These are phyloP conservation scores for Myrmecophaga tridactyla DNA, from an alignment of 2,113 vertebrate species.

Conservation along the genomic window DNA sequence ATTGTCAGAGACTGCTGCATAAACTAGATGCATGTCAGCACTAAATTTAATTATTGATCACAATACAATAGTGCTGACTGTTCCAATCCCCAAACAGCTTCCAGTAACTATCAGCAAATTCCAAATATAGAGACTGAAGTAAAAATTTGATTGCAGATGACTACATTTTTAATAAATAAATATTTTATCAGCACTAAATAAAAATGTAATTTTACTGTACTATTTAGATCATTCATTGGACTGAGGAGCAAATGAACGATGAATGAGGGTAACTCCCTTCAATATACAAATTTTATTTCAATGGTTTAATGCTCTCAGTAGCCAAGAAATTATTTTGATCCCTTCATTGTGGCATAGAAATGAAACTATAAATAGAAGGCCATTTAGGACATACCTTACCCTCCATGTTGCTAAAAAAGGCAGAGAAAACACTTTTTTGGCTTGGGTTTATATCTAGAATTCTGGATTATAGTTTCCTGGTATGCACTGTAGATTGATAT, in stretches of 20 bases:
- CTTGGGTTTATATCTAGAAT: neutral
- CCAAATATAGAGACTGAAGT: conserved; percentile 85
- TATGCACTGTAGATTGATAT: neutral
- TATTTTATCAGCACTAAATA: conserved; percentile 84
- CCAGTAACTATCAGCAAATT: conserved; percentile 92
- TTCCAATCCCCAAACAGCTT: conserved; percentile 87
- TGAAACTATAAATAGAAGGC: conserved; percentile 47
- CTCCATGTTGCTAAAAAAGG: neutral
- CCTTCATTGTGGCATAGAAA: conserved; percentile 51
- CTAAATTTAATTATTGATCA: conserved; percentile 95
- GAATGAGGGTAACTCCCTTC: conserved; percentile 66
- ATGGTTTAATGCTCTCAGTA: conserved; percentile 46
- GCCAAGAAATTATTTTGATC: conserved; percentile 37
- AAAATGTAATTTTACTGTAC: conserved; percentile 82
- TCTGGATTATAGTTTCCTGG: neutral
- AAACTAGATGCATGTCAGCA: conserved; percentile 92
- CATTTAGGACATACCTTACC: neutral
- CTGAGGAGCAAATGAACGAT: conserved; percentile 66
- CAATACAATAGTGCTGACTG: conserved; percentile 96
- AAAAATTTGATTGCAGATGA: conserved; percentile 84
- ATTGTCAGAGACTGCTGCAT: conserved; percentile 87
- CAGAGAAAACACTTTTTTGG: neutral
- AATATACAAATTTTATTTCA: conserved; percentile 75
- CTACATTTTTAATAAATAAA: conserved; percentile 87
- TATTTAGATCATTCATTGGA: conserved; percentile 76